Evolutionary conservation across 2,797 vertebrate species (phyloP), one percentile per base, ranked within the genome.

Genomic region (Myotis vivesi): DNA sequence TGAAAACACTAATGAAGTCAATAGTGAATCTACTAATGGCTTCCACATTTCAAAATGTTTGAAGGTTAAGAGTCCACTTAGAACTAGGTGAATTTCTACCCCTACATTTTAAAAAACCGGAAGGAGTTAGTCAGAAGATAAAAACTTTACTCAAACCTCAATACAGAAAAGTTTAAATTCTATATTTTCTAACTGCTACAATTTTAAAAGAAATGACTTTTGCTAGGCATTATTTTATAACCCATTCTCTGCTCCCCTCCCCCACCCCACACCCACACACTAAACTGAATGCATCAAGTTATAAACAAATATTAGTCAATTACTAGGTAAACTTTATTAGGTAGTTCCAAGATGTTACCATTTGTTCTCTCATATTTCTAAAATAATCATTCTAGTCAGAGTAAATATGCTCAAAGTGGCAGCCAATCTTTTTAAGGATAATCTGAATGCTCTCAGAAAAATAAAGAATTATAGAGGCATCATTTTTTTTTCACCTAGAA

Each of bases 121-220:
- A 93, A 92, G 53, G 17, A 89, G 1, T 51, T 73, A 69, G 0
- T 55, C 68, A 85, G 66, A 76, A 93, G 89, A 89, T 38, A 76
- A 90, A 92, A 49, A 62, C 17, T 83, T 86, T 41, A 85, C 15
- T 82, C 75, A 75, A 81, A 91, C 23, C 22, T 51, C 59, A 79
- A 30, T 41, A 69, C 33, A 95, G 49, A 84, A 92, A 87, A 85
- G 4, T 79, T 96, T 92, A 55, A 33, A 80, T 64, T n/a, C 55
- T 53, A 62, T 72, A 23, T 82, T 95, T 94, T 81, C 55, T 86
- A 85, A 68, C 75, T 53, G 82, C 71, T 93, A 6, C 20, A 59
- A 28, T 72, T 71, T 89, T 83, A 79, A 85, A 92, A 87, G 16
- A 80, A 36, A 83, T 10, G 79, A 9, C 38, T 87, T 89, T 36